Evolutionary conservation across 2,113 vertebrate species (phyloP).

Genomic region (Ia io): DNA sequence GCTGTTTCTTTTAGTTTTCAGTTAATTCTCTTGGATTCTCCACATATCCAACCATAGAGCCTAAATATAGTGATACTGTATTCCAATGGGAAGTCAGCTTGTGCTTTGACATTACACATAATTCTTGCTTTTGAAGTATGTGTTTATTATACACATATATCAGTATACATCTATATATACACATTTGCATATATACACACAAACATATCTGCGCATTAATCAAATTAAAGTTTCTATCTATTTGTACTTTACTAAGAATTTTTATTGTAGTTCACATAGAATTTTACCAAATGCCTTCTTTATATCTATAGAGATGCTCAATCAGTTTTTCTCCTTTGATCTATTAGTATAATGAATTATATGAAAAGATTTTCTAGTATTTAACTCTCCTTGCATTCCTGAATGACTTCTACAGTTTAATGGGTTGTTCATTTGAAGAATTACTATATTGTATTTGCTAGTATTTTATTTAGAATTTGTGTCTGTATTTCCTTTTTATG

Average conservation of each 20-base stretch:
- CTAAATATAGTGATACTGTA: not conserved
- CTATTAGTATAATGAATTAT: not conserved
- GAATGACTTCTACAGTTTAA: not conserved
- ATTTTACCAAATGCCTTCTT: conserved; percentile 28
- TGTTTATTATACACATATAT: not conserved
- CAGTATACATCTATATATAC: not conserved
- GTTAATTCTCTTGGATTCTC: not conserved
- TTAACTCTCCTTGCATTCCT: not conserved
- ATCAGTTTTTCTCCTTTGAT: conserved; percentile 11
- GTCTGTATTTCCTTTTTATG: not conserved
- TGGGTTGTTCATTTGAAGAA: not conserved
- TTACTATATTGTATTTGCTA: not conserved
- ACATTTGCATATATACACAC: not conserved
- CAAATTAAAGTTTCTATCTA: not conserved
- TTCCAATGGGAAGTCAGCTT: not conserved
- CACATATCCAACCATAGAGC: not conserved
- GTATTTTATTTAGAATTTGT: conserved; percentile 5
- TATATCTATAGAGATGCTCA: not conserved
- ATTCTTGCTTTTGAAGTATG: conserved; percentile 17
- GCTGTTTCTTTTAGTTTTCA: not conserved
- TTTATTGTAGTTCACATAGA: not conserved
- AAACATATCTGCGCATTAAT: not conserved
- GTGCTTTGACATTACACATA: not conserved
- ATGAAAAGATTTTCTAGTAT: conserved; percentile 7
- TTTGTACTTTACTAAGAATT: conserved; percentile 1